Evolutionary conservation across 1,140 invertebrate genomes (phyloP).

Genomic region (Eubasilissa regina): DNA sequence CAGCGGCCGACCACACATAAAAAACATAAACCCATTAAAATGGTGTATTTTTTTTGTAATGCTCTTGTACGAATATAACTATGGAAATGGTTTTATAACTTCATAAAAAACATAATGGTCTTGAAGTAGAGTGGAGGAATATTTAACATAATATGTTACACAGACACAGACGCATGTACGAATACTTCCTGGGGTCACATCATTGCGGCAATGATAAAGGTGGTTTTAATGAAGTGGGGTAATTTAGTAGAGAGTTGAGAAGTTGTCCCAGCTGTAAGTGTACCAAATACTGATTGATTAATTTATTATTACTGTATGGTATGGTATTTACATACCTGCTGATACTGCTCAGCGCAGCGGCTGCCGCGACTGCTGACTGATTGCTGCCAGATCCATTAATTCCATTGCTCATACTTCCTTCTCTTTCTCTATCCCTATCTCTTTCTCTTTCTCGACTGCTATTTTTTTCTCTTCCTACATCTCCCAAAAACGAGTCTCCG

Average conservation of each 20-base stretch:
- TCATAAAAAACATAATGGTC: slow-evolving; percentile 44
- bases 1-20: slow-evolving; percentile 45
- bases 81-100: slow-evolving; percentile 47
- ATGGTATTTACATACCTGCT: slow-evolving; percentile 64
- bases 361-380: slow-evolving; percentile 54
- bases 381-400: slow-evolving; percentile 58
- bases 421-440: slow-evolving; percentile 65
- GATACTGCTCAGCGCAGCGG: slow-evolving; percentile 68
- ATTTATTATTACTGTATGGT: too few species aligned
- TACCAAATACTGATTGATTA: too few species aligned
- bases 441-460: slow-evolving; percentile 68
- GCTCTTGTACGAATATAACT: slow-evolving; percentile 43
- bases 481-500: slow-evolving; percentile 53
- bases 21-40: slow-evolving; percentile 44
- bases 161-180: too few species aligned
- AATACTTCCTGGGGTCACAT: too few species aligned
- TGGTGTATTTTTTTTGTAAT: slow-evolving; percentile 42
- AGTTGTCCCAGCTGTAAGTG: too few species aligned
- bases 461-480: slow-evolving; percentile 50
- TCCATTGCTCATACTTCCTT: slow-evolving; percentile 61
- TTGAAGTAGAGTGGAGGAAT: slow-evolving; percentile 8
- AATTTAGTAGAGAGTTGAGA: too few species aligned
- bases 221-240: too few species aligned
- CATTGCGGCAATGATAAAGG: too few species aligned
- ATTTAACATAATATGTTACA: background rate